Base-by-base conservation (phyloP, 92 coral and sea anemone species). In the Zoanthus sociatus region DNA sequence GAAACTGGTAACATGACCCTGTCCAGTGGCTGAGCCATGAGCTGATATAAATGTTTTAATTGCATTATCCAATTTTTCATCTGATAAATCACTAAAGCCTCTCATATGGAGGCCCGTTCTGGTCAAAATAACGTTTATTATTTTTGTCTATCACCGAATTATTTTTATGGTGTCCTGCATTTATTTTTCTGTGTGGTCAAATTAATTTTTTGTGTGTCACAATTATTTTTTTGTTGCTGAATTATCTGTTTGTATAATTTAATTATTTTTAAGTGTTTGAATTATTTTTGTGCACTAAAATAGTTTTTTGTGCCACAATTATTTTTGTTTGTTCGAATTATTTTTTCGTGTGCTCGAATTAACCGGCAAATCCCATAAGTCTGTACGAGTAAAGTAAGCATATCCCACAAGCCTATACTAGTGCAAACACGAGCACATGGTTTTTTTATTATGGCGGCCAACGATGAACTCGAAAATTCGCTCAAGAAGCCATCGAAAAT, bases 21-120 rank as follows among this genome's bases (percentile, higher is more conserved):
- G 86, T 63, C 86, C 76, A 20, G 44, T 48, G 16, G 77, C 61
- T 37, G 64, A 67, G 68, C 77, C 86, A 64, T 82, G 77, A 42
- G 33, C 68, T 82, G 37, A 68, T 67, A 82, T 60, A 54, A 53
- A 82, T 60, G 72, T 33, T 82, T 33, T 82, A 33, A 82, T 33
- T 67, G 11, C 44, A 67, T 12, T 60, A 67, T 82, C 86, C 16
- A 82, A 30, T 44, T 84, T 79, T 21, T 72, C 70, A 71, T 33
- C 20, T 16, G 88, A 48, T 51, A 84, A 70, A 44, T 30, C 64
- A 67, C 55, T 16, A 50, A 63, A 83, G 79, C 77, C 78, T 45
- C 64, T 58, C 64, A 13, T 58, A 58, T 26, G 26, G 26, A 26
- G 26, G 26, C 26, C 26, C 26, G 26, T 26, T 26, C 26, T 26